Percentiles rank a stretch among this genome's conserved stretches.
Conservation (phyloP, 1,140 invertebrate species). For the Cardiocondyla obscurior region DNA sequence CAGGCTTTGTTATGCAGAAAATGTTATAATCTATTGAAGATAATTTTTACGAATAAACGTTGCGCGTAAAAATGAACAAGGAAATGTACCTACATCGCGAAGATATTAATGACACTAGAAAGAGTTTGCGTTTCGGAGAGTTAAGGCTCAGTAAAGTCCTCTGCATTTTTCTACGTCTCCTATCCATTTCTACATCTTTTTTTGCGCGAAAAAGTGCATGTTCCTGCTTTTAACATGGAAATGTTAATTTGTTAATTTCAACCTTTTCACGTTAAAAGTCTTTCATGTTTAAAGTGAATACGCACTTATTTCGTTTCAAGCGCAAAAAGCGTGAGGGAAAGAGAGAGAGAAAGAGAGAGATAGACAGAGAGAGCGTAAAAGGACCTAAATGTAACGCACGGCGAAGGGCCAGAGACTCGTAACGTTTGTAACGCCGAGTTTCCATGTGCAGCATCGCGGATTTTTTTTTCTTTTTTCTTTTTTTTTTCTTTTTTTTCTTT, state of each 20-base stretch:
- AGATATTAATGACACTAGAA: constrained; percentile 13
- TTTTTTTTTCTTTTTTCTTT: constrained; percentile 6
- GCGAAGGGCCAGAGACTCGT: constrained; percentile 23
- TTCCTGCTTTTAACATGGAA: constrained; percentile 50
- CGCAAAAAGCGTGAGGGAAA: constrained; percentile 36
- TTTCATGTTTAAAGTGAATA: constrained; percentile 57
- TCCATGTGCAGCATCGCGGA: constrained; percentile 1
- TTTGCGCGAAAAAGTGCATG: constrained; percentile 44
- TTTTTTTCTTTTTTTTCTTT: too few relatives aligned
- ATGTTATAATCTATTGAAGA: not conserved
- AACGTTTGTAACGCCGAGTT: constrained; percentile 42
- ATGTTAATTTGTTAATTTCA: constrained; percentile 58
- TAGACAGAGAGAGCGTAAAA: constrained; percentile 21
- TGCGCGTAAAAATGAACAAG: not conserved
- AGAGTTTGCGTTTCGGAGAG: constrained; percentile 15
- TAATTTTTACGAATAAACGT: not conserved
- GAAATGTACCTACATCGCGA: not conserved
- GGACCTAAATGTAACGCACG: constrained; percentile 36
- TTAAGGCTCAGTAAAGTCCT: constrained; percentile 37
- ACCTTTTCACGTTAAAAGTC: constrained; percentile 56
- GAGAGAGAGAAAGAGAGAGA: constrained; percentile 5
- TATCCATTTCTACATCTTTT: constrained; percentile 24
- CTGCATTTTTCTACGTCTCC: constrained; percentile 16
- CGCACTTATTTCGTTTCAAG: constrained; percentile 55
- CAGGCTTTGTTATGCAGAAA: not conserved